Evolutionary conservation across 92 coral and sea anemone genomes (phyloP).

Genomic region (Palythoa grandis): DNA sequence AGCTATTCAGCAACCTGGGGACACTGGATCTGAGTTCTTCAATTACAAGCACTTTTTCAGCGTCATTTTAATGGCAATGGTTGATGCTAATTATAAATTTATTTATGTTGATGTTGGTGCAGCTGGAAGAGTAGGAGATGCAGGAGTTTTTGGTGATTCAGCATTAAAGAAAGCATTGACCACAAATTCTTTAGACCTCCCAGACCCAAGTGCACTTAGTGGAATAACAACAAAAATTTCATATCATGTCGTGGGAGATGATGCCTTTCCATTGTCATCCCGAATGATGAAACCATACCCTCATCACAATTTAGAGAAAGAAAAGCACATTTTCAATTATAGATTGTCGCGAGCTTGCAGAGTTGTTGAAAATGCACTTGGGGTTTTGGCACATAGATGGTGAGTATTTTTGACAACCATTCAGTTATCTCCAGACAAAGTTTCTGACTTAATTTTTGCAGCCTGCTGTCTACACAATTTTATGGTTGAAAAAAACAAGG

Average conservation of each 20-base stretch:
- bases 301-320: constrained; percentile 47
- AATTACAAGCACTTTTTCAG: constrained; percentile 66
- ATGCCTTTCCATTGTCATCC: constrained; percentile 31
- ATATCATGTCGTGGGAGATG: constrained; percentile 39
- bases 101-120: constrained; percentile 70
- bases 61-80: constrained; percentile 50
- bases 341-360: constrained; percentile 40
- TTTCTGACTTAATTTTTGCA: constrained; percentile 24
- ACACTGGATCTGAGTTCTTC: constrained; percentile 64
- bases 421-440: constrained; percentile 35
- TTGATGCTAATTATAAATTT: constrained; percentile 60
- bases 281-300: constrained; percentile 48
- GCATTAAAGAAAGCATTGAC: constrained; percentile 47
- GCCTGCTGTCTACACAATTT: constrained; percentile 38
- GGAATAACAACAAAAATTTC: constrained; percentile 29
- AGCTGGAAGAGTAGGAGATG: constrained; percentile 75
- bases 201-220: background rate
- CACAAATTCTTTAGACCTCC: constrained; percentile 8
- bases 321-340: constrained; percentile 34
- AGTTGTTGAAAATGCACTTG: background rate
- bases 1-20: constrained; percentile 53
- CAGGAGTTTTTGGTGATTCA: constrained; percentile 57
- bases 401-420: constrained; percentile 39
- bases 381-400: constrained; percentile 47
- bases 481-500: constrained; percentile 61